A percentile compares a stretch with the other conserved stretches of the same genome.
These are phyloP conservation scores for Himalopsyche kuldschensis DNA, from an alignment of 2,888 invertebrate genomes.

Conservation along the genomic window DNA sequence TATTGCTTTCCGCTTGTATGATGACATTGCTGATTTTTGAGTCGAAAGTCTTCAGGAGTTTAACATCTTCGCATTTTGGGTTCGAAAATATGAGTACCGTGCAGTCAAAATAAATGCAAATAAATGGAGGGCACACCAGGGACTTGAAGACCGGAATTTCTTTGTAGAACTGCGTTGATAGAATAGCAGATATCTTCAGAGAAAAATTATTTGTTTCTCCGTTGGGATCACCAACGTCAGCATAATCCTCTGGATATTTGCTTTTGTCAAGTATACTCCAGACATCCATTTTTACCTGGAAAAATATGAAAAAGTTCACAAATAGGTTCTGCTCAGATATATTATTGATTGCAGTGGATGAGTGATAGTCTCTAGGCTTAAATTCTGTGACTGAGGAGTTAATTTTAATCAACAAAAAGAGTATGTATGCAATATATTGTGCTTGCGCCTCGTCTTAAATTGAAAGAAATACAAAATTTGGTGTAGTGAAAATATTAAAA, in stretches of 20 bases:
- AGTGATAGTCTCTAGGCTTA: too few relatives aligned
- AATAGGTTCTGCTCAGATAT: too few relatives aligned
- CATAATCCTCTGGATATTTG: constrained; percentile 20
- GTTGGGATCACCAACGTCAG: constrained; percentile 24
- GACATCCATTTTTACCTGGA: constrained; percentile 23
- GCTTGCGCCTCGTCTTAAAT: too few relatives aligned
- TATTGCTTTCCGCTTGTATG: constrained; percentile 7
- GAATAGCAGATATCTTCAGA: constrained; percentile 27
- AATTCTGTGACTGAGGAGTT: too few relatives aligned
- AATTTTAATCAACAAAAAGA: too few relatives aligned
- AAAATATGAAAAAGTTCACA: neutral
- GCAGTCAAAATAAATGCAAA: constrained; percentile 33
- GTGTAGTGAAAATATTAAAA: too few relatives aligned
- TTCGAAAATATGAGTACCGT: constrained; percentile 17
- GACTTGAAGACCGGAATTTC: constrained; percentile 11
- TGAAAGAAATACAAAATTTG: too few relatives aligned
- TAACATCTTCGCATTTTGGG: constrained; percentile 21
- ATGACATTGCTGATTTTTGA: constrained; percentile 16
- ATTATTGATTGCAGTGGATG: too few relatives aligned
- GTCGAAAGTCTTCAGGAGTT: constrained; percentile 32
- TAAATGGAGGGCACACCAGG: constrained; percentile 13
- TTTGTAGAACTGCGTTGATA: constrained; percentile 6
- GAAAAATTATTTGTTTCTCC: constrained; percentile 32
- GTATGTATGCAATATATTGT: too few relatives aligned
- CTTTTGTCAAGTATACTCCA: constrained; percentile 31